phyloP scores from a whole-genome alignment of 2,888 invertebrate species.

The Xylocampa areola region DNA sequence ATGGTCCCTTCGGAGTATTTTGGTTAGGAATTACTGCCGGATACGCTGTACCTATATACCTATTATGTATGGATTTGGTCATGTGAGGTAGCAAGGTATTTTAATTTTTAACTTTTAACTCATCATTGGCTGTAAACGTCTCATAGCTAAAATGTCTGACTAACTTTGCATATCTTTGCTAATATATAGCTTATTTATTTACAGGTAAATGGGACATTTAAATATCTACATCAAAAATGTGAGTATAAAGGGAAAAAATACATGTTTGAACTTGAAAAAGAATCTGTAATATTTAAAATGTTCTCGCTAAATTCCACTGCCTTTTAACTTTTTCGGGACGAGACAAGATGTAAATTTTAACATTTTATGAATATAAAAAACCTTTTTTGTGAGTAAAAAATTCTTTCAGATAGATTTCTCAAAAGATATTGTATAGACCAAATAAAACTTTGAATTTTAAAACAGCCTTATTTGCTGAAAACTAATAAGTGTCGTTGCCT shows the following conservation, averaged over 20 bases:
- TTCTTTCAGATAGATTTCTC: neutral
- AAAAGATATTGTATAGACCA: conserved; percentile 8
- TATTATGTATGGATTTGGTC: no score
- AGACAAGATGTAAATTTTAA: neutral
- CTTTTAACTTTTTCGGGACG: neutral
- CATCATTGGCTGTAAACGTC: no score
- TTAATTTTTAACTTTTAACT: no score
- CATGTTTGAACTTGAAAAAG: no score
- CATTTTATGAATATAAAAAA: neutral
- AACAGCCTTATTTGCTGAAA: conserved; percentile 36
- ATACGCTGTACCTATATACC: no score
- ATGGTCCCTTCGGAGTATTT: conserved; percentile 22
- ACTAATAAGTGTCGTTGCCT: conserved; percentile 42
- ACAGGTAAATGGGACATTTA: neutral
- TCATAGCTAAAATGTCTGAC: no score
- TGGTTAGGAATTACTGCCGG: conserved; percentile 14
- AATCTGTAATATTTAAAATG: neutral
- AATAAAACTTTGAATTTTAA: conserved; percentile 8
- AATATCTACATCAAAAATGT: no score
- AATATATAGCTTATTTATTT: neutral
- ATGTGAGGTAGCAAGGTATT: no score
- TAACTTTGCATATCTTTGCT: neutral
- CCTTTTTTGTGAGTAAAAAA: no score
- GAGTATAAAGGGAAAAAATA: no score
- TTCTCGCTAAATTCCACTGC: no score